phyloP scores from a whole-genome alignment of 2,888 invertebrate species.

The Lasius fuliginosus region DNA sequence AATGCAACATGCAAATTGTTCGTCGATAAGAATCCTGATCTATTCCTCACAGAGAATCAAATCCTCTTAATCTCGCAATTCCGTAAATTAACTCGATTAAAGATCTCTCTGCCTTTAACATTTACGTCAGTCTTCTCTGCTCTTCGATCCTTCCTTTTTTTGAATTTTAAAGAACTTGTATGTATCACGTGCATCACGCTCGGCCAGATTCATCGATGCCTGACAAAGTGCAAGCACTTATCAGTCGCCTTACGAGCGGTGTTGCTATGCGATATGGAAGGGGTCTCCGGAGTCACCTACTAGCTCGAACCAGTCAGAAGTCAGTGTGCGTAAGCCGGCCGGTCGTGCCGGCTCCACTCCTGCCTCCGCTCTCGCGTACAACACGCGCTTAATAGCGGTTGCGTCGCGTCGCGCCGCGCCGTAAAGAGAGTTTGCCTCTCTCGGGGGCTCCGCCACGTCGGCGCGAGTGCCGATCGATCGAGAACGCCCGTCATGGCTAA shows the following conservation, averaged over 20 bases:
- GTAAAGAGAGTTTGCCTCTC: conserved; percentile 19
- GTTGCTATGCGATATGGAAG: conserved; percentile 80
- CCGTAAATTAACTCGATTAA: neutral
- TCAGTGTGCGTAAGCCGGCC: conserved; percentile 80
- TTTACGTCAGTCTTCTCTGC: neutral
- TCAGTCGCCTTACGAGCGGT: conserved; percentile 76
- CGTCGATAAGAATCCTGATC: too few species aligned
- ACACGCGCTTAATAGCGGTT: conserved; percentile 23
- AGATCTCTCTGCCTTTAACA: neutral
- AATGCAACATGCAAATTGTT: neutral
- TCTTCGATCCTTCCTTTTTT: neutral
- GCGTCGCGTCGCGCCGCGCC: neutral
- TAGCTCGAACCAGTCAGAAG: conserved; percentile 77
- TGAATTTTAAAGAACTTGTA: neutral
- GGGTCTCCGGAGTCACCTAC: conserved; percentile 77
- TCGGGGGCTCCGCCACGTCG: neutral
- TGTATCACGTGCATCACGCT: neutral
- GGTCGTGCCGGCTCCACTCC: conserved; percentile 76
- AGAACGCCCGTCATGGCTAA: neutral
- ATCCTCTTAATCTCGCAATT: neutral
- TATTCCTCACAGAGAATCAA: too few species aligned
- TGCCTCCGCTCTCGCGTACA: conserved; percentile 59
- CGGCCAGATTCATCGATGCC: conserved; percentile 64
- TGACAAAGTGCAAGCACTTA: conserved; percentile 71
- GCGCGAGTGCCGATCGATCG: neutral